These are phyloP conservation scores for Bombus breviceps DNA, from an alignment of 1,140 invertebrate genomes.

Conservation along the genomic window DNA sequence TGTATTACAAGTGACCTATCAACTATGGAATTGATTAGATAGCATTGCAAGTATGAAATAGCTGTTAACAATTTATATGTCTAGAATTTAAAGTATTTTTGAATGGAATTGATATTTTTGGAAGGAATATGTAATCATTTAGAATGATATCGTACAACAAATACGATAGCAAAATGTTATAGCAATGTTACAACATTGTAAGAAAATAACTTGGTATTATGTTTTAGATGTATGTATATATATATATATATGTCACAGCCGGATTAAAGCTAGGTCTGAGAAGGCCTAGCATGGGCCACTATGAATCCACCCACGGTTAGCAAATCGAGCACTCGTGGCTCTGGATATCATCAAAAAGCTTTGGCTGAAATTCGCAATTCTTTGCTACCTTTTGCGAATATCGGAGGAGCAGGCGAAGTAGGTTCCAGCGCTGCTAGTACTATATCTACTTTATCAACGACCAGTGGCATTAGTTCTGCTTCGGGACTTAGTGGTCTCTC, in stretches of 20 bases:
- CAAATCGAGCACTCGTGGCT: slow-evolving; percentile 89
- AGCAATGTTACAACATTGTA: neutral
- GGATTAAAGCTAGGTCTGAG: slow-evolving; percentile 82
- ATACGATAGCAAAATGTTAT: neutral
- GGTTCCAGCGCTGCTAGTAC: slow-evolving; percentile 90
- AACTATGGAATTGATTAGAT: neutral
- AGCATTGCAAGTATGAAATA: neutral
- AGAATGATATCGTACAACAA: neutral
- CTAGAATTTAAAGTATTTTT: neutral
- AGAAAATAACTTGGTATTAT: slow-evolving; percentile 28
- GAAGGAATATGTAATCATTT: neutral
- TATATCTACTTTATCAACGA: slow-evolving; percentile 87
- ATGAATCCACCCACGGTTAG: slow-evolving; percentile 87
- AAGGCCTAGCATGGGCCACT: slow-evolving; percentile 87
- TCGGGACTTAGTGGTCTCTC: slow-evolving; percentile 86
- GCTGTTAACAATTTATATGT: neutral
- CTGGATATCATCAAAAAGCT: slow-evolving; percentile 94
- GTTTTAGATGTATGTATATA: slow-evolving; percentile 65
- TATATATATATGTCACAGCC: slow-evolving; percentile 82
- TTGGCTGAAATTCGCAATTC: slow-evolving; percentile 94
- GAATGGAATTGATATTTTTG: neutral
- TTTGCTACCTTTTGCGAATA: slow-evolving; percentile 92
- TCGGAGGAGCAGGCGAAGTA: slow-evolving; percentile 84
- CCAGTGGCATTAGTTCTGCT: slow-evolving; percentile 86
- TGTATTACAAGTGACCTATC: neutral